Evolutionary conservation across 1,140 invertebrate species (phyloP).

Genomic region (Apocrypta bakeri): DNA sequence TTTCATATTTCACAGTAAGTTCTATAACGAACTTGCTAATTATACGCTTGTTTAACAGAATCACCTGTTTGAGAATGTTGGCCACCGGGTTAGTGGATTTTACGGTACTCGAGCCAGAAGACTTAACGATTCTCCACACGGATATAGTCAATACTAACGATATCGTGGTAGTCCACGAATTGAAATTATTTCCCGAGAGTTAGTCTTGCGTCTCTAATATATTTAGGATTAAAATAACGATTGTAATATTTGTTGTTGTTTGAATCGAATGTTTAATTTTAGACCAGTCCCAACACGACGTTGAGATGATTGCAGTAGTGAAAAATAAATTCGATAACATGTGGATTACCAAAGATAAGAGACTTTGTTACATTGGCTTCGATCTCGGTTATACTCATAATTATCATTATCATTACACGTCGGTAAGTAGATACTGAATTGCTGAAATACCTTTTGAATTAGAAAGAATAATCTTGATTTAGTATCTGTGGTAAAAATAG

Average conservation of each 20-base stretch:
- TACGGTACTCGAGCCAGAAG: constrained; percentile 87
- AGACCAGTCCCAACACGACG: constrained; percentile 53
- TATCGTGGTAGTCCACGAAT: constrained; percentile 82
- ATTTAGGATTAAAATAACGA: neutral
- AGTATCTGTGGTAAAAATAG: too few species aligned
- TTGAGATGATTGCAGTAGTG: constrained; percentile 82
- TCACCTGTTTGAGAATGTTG: constrained; percentile 85
- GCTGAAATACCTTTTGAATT: too few species aligned
- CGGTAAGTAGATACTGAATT: constrained; percentile 50
- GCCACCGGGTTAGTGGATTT: constrained; percentile 85
- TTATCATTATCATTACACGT: constrained; percentile 39
- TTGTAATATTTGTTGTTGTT: neutral
- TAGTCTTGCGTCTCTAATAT: too few species aligned
- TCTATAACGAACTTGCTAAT: too few species aligned
- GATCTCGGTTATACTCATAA: constrained; percentile 73
- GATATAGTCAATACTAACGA: constrained; percentile 56
- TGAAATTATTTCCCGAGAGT: constrained; percentile 69
- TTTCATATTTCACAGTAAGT: too few species aligned
- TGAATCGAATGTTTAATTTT: neutral
- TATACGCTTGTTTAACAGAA: constrained; percentile 70
- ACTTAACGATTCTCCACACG: constrained; percentile 80
- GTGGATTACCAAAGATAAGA: constrained; percentile 79
- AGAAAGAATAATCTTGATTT: too few species aligned
- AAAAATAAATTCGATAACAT: constrained; percentile 77
- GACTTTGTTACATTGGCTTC: constrained; percentile 85